A percentile compares a stretch with the other conserved stretches of the same genome.
Conservation (phyloP, 2,113 vertebrate species). For the Pseudois nayaur region DNA sequence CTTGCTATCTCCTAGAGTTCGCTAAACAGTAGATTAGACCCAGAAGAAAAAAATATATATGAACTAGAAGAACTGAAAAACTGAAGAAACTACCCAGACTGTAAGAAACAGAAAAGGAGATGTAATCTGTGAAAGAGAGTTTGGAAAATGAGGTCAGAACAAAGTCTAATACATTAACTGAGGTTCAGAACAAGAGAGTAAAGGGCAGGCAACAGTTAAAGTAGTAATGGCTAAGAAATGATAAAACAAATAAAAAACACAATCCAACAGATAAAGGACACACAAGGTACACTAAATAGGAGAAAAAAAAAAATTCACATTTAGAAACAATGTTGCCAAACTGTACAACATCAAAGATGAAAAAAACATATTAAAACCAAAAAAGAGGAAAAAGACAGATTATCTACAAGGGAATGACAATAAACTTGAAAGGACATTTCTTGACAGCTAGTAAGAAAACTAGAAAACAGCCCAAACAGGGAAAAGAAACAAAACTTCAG, state of each 20-base stretch:
- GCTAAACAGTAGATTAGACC: background rate
- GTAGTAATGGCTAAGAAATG: background rate
- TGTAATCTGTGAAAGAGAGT: background rate
- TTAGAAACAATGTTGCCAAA: background rate
- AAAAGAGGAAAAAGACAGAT: background rate
- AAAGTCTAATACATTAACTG: background rate
- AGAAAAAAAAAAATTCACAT: background rate
- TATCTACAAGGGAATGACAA: background rate
- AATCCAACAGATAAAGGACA: background rate
- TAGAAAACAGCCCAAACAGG: background rate
- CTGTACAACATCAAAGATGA: background rate
- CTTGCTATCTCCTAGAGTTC: background rate
- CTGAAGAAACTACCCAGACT: background rate
- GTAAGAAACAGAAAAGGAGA: background rate
- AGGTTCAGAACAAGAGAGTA: background rate
- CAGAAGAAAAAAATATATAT: background rate
- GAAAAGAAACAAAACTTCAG: background rate
- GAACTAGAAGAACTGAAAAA: conserved; percentile 3
- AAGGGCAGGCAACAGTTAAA: conserved; percentile 5
- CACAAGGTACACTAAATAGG: background rate
- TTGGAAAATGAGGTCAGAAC: background rate
- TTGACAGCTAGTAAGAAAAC: background rate
- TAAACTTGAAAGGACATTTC: background rate
- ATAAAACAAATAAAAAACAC: background rate
- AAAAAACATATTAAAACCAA: background rate